Evolutionary conservation across 2,797 vertebrate genomes (phyloP), one percentile per base, ranked within the genome.

Genomic region (Notoglanidium macrostoma): DNA sequence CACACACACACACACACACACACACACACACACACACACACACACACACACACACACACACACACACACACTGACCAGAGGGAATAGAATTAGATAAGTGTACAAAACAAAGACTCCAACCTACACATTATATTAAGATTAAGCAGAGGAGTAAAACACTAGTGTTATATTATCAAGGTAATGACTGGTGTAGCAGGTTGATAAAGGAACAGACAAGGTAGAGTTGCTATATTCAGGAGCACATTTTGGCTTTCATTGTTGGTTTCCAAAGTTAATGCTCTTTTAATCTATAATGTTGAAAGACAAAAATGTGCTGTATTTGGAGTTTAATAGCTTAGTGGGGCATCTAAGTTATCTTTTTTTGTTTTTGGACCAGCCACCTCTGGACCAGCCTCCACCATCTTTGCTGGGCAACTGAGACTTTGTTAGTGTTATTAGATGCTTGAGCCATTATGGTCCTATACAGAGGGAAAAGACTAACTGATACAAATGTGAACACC

Each of bases 51-150:
- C n/a, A n/a, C n/a, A n/a, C n/a, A n/a, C 88, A 83, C 65, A 55
- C 14, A 79, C 83, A 63, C 51, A 35, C 29, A 32, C 65, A 3
- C 57, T 46, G 54, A 74, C 74, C 29, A 57, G 63, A 63, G 84
- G 84, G 57, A 73, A 79, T 81, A 85, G 57, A 82, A 87, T 89
- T 74, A 86, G 80, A 88, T 74, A 77, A 57, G 1, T 15, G 59
- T 49, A 79, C 46, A 72, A 84, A 73, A 86, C 49, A 78, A 74
- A 57, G 46, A 87, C 61, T 51, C 15, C 76, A 74, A 85, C 80
- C 73, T 86, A 57, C 86, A 84, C 83, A 84, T 79, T 83, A 63
- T 84, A 86, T 87, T 87, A 87, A 86, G 83, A 65, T 85, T 78
- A 89, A 65, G 5, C 77, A 70, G 86, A 85, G 65, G 85, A 86